Conservation (phyloP, 2,113 vertebrate species). For the Oenanthe melanoleuca region DNA sequence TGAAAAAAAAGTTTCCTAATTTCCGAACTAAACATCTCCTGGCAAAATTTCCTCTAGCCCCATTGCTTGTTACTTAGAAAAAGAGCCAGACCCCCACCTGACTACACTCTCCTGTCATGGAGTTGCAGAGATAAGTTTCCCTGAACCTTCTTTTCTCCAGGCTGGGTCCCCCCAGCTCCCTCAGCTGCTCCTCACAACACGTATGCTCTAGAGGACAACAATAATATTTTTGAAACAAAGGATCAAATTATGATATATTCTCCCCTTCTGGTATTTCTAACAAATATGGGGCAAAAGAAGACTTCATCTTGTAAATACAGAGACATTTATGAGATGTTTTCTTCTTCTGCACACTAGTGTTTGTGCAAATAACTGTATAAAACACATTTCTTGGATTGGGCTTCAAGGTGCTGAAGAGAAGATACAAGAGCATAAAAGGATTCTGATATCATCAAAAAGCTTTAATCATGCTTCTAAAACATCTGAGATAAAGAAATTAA, state of each 20-base stretch:
- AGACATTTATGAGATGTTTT: background rate
- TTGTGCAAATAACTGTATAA: background rate
- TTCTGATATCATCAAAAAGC: background rate
- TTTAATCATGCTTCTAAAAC: background rate
- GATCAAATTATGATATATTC: background rate
- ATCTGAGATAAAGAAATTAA: background rate
- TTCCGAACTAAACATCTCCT: no score
- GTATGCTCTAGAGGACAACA: background rate
- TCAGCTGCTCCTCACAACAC: background rate
- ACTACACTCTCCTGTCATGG: background rate
- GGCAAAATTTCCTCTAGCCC: no score
- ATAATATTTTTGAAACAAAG: background rate
- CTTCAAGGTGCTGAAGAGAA: background rate
- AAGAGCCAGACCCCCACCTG: no score
- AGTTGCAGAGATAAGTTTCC: background rate
- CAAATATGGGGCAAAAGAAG: background rate
- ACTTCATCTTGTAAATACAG: background rate
- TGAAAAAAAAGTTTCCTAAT: no score
- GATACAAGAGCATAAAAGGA: background rate
- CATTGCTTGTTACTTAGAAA: no score
- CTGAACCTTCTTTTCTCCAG: background rate
- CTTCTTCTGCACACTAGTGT: background rate
- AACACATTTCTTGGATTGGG: background rate
- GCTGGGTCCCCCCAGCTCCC: background rate
- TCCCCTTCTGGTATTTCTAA: background rate